phyloP scores from a whole-genome alignment of 2,113 vertebrate species.

The Brienomyrus longianalis region DNA sequence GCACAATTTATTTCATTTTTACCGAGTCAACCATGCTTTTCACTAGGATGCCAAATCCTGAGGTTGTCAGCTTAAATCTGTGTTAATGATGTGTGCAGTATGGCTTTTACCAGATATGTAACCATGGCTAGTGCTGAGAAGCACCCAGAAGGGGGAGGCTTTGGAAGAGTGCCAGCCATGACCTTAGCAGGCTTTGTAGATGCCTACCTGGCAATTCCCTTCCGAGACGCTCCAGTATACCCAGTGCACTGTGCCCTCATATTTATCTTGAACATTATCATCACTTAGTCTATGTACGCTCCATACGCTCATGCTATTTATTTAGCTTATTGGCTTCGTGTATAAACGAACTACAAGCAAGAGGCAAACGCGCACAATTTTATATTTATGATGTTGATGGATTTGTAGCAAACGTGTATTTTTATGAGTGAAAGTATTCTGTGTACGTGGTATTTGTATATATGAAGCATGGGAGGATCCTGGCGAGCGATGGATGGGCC shows the following conservation, averaged over 20 bases:
- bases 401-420: not conserved
- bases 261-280: not conserved
- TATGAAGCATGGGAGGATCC: not conserved
- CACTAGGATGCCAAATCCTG: not conserved
- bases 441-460: not conserved
- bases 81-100: not conserved
- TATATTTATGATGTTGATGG: not conserved
- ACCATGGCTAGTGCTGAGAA: not conserved
- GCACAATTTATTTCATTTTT: not conserved
- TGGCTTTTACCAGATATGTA: not conserved
- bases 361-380: not conserved
- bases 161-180: not conserved
- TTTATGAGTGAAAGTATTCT: not conserved
- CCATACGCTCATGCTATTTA: not conserved
- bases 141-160: not conserved
- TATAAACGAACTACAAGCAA: not conserved
- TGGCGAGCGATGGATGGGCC: not conserved
- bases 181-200: not conserved
- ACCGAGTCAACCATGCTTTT: not conserved
- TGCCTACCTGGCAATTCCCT: not conserved
- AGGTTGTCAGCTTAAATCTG: not conserved
- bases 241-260: not conserved
- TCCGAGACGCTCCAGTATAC: not conserved
- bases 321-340: not conserved
- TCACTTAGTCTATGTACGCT: not conserved